A percentile compares a stretch with the other conserved stretches of the same genome.
Evolutionary conservation across 2,888 invertebrate genomes (phyloP).

Genomic region (Ypsolopha sequella): DNA sequence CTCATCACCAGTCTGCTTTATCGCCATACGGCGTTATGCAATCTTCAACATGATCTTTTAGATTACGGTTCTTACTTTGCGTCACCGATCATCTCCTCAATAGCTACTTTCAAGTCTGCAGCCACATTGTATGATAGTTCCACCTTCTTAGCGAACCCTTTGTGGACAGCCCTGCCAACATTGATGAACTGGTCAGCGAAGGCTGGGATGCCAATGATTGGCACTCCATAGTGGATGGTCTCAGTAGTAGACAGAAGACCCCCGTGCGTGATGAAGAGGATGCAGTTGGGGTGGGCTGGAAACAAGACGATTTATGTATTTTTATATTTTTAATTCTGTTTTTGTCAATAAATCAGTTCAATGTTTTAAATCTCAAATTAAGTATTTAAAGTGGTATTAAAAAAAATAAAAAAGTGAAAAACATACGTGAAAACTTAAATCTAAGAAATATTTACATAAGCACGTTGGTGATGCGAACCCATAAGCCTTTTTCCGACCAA

Average conservation of each 20-base stretch:
- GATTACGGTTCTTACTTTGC: slow-evolving; percentile 15
- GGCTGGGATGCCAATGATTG: slow-evolving; percentile 41
- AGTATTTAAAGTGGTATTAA: too few species aligned
- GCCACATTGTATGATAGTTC: slow-evolving; percentile 17
- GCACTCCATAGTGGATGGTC: slow-evolving; percentile 43
- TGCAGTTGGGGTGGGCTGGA: slow-evolving; percentile 37
- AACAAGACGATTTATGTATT: slow-evolving; percentile 8
- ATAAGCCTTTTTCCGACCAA: too few species aligned
- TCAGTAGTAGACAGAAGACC: slow-evolving; percentile 46
- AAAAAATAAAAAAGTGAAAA: too few species aligned
- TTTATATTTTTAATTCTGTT: too few species aligned
- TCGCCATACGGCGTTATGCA: too few species aligned
- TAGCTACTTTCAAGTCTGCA: slow-evolving; percentile 13
- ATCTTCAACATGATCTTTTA: too few species aligned
- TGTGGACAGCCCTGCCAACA: slow-evolving; percentile 12
- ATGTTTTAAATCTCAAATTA: too few species aligned
- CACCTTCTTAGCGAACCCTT: slow-evolving; percentile 18
- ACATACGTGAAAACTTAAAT: too few species aligned
- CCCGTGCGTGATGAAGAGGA: slow-evolving; percentile 45
- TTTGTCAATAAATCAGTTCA: too few species aligned
- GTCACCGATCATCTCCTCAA: slow-evolving; percentile 16
- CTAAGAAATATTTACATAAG: too few species aligned
- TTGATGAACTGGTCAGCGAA: slow-evolving; percentile 33
- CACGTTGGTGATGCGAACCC: too few species aligned
- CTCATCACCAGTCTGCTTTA: too few species aligned